Conservation (phyloP, 2,888 invertebrate genomes). For the Ctenicera cuprea region DNA sequence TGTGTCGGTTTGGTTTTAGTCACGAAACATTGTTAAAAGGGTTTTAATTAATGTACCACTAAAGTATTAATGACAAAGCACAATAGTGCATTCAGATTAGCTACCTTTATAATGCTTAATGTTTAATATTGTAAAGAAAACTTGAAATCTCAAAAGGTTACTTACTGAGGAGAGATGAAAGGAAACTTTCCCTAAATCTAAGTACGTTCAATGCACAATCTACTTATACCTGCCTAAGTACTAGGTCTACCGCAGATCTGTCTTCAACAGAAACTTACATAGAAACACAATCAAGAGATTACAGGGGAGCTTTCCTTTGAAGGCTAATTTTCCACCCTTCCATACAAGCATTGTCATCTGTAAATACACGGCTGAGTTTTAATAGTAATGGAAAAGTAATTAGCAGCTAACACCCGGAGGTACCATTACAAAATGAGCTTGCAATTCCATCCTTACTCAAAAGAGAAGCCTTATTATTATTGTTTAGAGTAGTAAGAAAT, state of each 20-base stretch:
- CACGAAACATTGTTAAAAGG: not conserved
- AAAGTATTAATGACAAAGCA: slow-evolving; percentile 4
- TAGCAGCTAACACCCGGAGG: slow-evolving; percentile 31
- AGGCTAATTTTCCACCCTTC: slow-evolving; percentile 58
- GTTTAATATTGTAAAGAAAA: slow-evolving; percentile 4
- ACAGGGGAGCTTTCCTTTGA: slow-evolving; percentile 60
- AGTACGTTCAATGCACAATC: slow-evolving; percentile 61
- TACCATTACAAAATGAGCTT: not conserved
- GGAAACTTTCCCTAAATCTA: slow-evolving; percentile 58
- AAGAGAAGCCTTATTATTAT: not conserved
- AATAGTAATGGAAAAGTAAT: slow-evolving; percentile 44
- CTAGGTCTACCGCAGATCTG: slow-evolving; percentile 63
- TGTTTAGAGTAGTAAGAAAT: not conserved
- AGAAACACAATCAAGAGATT: slow-evolving; percentile 65
- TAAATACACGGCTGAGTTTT: slow-evolving; percentile 39
- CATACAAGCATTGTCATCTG: slow-evolving; percentile 51
- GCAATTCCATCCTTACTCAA: not conserved
- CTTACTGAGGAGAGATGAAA: slow-evolving; percentile 59
- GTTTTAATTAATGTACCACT: slow-evolving; percentile 18
- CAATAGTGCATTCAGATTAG: not conserved
- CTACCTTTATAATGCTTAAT: slow-evolving; percentile 3
- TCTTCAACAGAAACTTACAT: slow-evolving; percentile 63
- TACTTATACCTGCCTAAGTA: slow-evolving; percentile 63
- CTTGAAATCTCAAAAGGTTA: slow-evolving; percentile 18
- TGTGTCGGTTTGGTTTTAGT: not conserved